Conservation (phyloP, 2,113 vertebrate genomes). For the Amia ocellicauda region DNA sequence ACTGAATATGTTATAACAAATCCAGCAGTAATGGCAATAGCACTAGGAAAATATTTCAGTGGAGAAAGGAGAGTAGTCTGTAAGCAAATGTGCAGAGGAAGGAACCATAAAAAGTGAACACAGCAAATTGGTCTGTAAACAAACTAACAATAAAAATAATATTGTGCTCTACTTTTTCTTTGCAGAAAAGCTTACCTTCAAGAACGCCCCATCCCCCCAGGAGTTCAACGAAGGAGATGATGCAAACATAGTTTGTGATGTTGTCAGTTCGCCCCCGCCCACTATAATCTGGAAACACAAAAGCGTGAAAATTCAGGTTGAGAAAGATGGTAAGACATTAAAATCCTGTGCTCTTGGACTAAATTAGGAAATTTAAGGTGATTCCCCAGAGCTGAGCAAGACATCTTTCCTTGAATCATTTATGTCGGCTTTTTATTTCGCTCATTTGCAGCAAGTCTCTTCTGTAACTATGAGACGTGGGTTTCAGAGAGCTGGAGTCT, state of each 20-base stretch:
- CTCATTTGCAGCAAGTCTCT: too few species aligned
- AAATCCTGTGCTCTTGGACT: not conserved
- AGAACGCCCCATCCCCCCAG: constrained; percentile 87
- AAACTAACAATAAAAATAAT: not conserved
- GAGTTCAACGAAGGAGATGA: constrained; percentile 91
- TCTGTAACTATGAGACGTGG: too few species aligned
- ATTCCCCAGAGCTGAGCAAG: too few species aligned
- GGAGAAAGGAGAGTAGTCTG: not conserved
- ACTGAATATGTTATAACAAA: not conserved
- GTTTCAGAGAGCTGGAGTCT: too few species aligned
- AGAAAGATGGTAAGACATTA: constrained; percentile 84
- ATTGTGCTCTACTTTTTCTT: constrained; percentile 16
- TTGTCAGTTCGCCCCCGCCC: constrained; percentile 85
- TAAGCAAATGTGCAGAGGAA: not conserved
- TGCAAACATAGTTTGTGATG: constrained; percentile 86
- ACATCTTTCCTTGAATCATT: too few species aligned
- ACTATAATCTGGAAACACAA: constrained; percentile 92
- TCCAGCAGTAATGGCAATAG: too few species aligned
- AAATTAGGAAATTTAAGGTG: too few species aligned
- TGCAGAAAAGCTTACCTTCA: constrained; percentile 95
- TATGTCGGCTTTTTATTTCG: too few species aligned
- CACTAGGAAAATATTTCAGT: not conserved
- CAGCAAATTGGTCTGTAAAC: constrained; percentile 25
- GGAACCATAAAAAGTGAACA: constrained; percentile 26
- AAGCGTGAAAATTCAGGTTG: constrained; percentile 79